A percentile compares a stretch with the other conserved stretches of the same genome.
Conservation (phyloP, 2,888 invertebrate species). For the Serripes groenlandicus region DNA sequence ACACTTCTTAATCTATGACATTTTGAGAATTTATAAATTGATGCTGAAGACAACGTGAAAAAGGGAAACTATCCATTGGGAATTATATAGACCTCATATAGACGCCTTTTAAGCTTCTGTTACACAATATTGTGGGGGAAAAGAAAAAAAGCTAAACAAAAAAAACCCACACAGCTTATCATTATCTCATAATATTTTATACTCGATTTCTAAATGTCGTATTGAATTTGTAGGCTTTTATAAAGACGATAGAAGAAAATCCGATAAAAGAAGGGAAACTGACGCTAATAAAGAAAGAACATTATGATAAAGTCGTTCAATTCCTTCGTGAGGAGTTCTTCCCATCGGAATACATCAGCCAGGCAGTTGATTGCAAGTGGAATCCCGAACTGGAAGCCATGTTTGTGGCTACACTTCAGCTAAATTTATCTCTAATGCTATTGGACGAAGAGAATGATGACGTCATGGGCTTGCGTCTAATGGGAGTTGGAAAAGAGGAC, state of each 20-base stretch:
- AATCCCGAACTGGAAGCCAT: neutral
- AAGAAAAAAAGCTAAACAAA: no score
- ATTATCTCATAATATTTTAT: no score
- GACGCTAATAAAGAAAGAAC: constrained; percentile 24
- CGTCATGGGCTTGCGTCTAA: constrained; percentile 41
- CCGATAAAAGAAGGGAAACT: constrained; percentile 6
- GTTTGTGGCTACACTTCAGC: constrained; percentile 10
- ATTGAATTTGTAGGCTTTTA: constrained; percentile 47
- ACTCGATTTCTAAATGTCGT: no score
- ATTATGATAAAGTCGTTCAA: constrained; percentile 14
- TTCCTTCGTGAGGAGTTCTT: constrained; percentile 22
- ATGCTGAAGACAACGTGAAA: no score
- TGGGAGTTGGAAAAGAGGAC: neutral
- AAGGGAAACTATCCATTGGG: no score
- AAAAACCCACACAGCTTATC: no score
- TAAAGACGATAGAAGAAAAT: constrained; percentile 9
- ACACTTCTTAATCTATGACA: no score
- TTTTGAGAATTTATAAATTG: no score
- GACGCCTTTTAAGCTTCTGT: no score
- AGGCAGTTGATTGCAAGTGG: constrained; percentile 16
- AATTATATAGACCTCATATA: no score
- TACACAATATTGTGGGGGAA: no score
- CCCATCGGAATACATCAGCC: constrained; percentile 26
- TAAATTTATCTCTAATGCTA: constrained; percentile 39
- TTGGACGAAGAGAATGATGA: constrained; percentile 32